Base-by-base conservation (phyloP, 1,140 invertebrate species). In the Ridgeia piscesae region DNA sequence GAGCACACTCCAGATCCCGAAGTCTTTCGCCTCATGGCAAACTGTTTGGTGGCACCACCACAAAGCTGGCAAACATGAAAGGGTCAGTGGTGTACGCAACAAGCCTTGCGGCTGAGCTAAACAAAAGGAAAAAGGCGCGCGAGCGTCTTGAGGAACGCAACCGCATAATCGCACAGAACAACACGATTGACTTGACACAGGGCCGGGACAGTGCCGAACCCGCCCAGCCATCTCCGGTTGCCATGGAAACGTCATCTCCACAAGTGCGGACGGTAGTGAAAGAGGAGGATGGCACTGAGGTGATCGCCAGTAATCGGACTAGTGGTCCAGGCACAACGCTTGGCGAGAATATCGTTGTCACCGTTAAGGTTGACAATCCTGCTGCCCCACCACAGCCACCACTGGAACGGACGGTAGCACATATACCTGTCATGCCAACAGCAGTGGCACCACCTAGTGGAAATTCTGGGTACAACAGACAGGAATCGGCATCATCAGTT, bases 81-180 rank as follows among this genome's bases (percentile, higher is more conserved):
- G 34, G 90, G 21, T 42, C 50, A 31, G 42, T 27, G 8, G 91
- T 93, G n/a, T 95, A 94, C 94, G 94, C 94, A n/a, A 95, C 94
- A 34, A 95, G 94, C 93, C 93, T 96, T 35, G 95, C 94, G 14
- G 95, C 95, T 33, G 96, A 96, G 94, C 93, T 96, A n/a, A 95
- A 95, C 92, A 96, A 96, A 92, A 94, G 95, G 93, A 94, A 93
- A 88, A 94, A 94, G 91, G 94, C 94, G 33, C 93, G 94, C 21
- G 95, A 94, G 97, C 8, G 97, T 8, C 89, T 90, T 31, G 58
- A 77, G 58, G 58, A 17, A 21, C 58, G 58, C 2, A 77, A 77
- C 27, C 58, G 58, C 58, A 77, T 77, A 0, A 77, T 77, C 27
- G 27, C 14, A 8, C 58, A 77, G 58, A 77, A 77, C 58, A 77